Conservation (phyloP, 2,113 vertebrate genomes). For the Chaetodon auriga region DNA sequence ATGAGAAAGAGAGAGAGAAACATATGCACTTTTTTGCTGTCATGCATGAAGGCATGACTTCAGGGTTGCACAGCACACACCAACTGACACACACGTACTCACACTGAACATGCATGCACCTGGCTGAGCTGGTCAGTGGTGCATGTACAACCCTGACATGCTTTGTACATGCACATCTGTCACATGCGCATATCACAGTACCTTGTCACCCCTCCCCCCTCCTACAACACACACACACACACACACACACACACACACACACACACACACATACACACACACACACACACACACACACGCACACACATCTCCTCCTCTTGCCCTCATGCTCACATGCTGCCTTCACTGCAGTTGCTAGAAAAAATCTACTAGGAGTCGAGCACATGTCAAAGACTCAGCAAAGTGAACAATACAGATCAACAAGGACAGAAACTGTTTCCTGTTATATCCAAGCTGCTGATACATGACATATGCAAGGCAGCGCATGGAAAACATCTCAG, state of each 20-base stretch:
- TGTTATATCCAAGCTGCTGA: neutral
- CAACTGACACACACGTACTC: conserved; percentile 26
- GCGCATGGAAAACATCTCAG: neutral
- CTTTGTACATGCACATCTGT: conserved; percentile 71
- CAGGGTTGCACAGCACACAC: conserved; percentile 23
- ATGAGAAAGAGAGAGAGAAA: neutral
- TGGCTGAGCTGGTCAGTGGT: conserved; percentile 70
- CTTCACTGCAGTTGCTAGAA: conserved; percentile 37
- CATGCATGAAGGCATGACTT: conserved; percentile 56
- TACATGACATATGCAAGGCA: neutral
- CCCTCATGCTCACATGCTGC: conserved; percentile 21
- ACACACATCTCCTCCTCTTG: conserved; percentile 13
- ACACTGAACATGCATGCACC: conserved; percentile 56
- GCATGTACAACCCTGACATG: conserved; percentile 61
- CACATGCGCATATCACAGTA: conserved; percentile 54
- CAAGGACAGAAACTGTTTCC: neutral
- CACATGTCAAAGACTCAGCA: conserved; percentile 32
- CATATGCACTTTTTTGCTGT: neutral
- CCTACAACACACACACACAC: too few relatives aligned
- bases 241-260: too few relatives aligned
- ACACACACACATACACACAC: too few relatives aligned
- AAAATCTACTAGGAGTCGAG: conserved; percentile 21
- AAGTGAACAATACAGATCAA: conserved; percentile 31
- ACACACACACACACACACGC: too few relatives aligned
- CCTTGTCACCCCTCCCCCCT: conserved; percentile 13